Evolutionary conservation across 1,140 invertebrate genomes (phyloP), one percentile per base, ranked within the genome.

Genomic region (Drosophila elegans): DNA sequence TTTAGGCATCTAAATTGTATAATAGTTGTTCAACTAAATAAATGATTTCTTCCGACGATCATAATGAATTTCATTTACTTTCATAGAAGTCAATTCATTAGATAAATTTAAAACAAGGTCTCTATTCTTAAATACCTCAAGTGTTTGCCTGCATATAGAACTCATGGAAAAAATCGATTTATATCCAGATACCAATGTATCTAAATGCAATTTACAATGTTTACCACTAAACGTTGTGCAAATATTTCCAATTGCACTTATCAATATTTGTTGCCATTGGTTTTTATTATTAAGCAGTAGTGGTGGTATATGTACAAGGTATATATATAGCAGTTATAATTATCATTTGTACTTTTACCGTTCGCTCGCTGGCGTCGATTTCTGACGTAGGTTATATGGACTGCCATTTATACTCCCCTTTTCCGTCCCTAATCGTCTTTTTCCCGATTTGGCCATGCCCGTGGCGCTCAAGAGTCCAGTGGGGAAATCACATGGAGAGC

Each of bases 291-390:
- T 48, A 51, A 10, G 52, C 21, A 38, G 27, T 36, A 11, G 36
- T 36, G 36, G 11, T 49, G n/a, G 25, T 34, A 16, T 51, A 21
- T 21, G 16, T 21, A 21, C 16, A 21, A 21, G 16, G 16, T 1
- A 21, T 1, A 21, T 21, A 32, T 51, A 13, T 32, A 48, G 16
- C 51, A 27, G 52, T 52, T 38, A 62, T 81, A 81, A 78, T 74
- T 82, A 74, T 68, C 79, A 45, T 67, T 82, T 80, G 55, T 67
- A 61, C 56, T 56, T 77, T 77, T 75, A 64, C 57, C 53, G 45
- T 38, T 27, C 11, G 48, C 41, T 52, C 34, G 13, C 32, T 52
- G 36, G 3, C 7, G 32, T 51, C 49, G 49, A 51, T 69, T 68
- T 36, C 68, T 59, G 52, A 46, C 59, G 51, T 56, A 29, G 60